Percentiles rank a stretch among this genome's conserved stretches.
Evolutionary conservation across 37 sponge, comb jelly and placozoan genomes (phyloP).

Genomic region (Beroe forskalii): DNA sequence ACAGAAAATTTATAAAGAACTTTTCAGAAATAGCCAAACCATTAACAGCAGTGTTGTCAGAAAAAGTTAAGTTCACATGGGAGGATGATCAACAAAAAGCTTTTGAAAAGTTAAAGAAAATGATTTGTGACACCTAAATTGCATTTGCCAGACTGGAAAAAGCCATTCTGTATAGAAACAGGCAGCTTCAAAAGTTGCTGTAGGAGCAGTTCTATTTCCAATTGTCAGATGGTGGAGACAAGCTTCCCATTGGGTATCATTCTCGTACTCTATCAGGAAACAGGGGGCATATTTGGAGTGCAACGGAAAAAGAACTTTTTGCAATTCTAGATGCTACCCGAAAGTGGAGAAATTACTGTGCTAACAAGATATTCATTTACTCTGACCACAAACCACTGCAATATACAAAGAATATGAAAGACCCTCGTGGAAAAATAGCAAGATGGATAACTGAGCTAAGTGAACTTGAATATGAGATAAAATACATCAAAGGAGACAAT

Average conservation of each 20-base stretch:
- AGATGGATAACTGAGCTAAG: background rate
- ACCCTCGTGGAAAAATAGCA: background rate
- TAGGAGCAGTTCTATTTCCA: conserved; percentile 48
- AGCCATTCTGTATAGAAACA: background rate
- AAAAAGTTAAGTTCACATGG: background rate
- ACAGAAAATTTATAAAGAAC: conserved; percentile 12
- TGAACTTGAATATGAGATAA: background rate
- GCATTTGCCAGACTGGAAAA: background rate
- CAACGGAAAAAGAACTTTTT: background rate
- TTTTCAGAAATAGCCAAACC: background rate
- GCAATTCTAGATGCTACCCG: background rate
- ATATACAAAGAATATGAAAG: background rate
- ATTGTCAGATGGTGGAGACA: background rate
- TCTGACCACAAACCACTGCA: background rate
- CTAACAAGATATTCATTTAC: background rate
- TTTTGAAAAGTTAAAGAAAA: background rate
- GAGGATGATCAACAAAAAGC: background rate
- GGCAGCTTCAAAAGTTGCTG: background rate
- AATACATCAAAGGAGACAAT: background rate
- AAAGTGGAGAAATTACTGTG: background rate
- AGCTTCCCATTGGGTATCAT: background rate
- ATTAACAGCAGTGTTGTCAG: background rate
- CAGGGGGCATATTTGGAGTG: background rate
- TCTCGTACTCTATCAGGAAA: background rate
- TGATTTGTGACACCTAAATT: background rate